Evolutionary conservation across 2,888 invertebrate species (phyloP), one percentile per base, ranked within the genome.

Genomic region (Tenthredo livida): DNA sequence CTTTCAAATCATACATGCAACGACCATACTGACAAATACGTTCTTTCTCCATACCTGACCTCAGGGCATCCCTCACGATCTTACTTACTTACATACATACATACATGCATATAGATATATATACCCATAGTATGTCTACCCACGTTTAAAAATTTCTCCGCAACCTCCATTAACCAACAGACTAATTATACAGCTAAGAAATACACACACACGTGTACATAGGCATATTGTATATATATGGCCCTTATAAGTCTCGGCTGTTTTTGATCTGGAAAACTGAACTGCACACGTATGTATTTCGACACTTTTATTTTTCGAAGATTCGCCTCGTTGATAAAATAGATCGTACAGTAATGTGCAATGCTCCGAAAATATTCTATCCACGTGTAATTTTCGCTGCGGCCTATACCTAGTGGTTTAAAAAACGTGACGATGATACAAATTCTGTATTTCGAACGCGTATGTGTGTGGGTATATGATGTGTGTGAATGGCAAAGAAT

Each of bases 41-140:
- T 77, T 77, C 54, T 77, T 54, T 77, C 50, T 77, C 73, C 40
- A 9, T 33, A 77, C 25, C 77, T 77, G 50, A 77, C 77, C 77
- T 77, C 50, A 77, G 77, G 77, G 50, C 77, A 50, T 77, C 77
- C 54, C 77, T 47, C 77, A 33, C 29, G 12, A n/a, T 54, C 9
- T 12, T 40, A 73, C 2, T 6, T 40, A 73, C 37, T 37, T 37
- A 7, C 37, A 37, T 37, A 37, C 37, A 37, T 37, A n/a, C n/a
- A n/a, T n/a, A n/a, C n/a, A n/a, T n/a, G n/a, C n/a, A n/a, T n/a
- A n/a, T n/a, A n/a, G n/a, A n/a, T n/a, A 7, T 25, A 1, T 29
- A 7, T 25, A 65, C 65, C 25, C 12, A 9, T 3, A 25, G 1
- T 5, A 17, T 29, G 77, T 50, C 77, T 50, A 54, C 77, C 77